Evolutionary conservation across 1,140 invertebrate species (phyloP), one percentile per base, ranked within the genome.

Genomic region (Ips typographus): DNA sequence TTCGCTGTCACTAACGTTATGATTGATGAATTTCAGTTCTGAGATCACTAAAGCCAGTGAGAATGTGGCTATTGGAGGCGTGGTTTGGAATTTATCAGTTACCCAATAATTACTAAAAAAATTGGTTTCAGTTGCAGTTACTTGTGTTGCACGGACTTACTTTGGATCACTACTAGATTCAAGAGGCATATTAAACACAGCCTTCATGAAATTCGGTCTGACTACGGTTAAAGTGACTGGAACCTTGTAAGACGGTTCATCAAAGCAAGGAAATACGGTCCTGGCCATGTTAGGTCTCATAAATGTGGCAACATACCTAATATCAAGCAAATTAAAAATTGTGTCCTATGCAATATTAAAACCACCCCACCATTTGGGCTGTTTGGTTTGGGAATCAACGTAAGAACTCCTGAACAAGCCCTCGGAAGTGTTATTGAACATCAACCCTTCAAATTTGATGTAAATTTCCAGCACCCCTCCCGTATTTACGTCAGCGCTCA

Each of bases 231-330:
- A 79, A 44, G 85, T 82, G 74, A 91, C 89, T 1, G 86, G 87
- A 0, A 87, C 86, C 82, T 97, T 98, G 71, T 92, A 87, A 1
- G 81, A 85, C 0, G 95, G 94, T 77, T 97, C 93, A 79, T 98
- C 95, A 80, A 96, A 95, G 77, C 94, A 96, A 0, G 96, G 96
- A 79, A 98, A 97, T 58, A 94, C 85, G 41, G 87, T 85, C 38
- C 93, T 84, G 0, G 94, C 94, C 78, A 93, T 88, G 65, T 91
- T 92, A 0, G 92, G 88, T 66, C 93, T 87, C 65, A 97, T 83
- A 76, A 94, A 89, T 1, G 93, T 92, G 0, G 87, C 90, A 1
- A 90, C 70, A 65, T 74, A 79, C 80, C 65, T 68, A 42, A 22
- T 47, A 66, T 47, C 36, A 2, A 57, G 1, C 37, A 41, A 40